Percentiles rank a stretch among this genome's conserved stretches.
phyloP scores from a whole-genome alignment of 2,797 vertebrate species.

The Melopsittacus undulatus region DNA sequence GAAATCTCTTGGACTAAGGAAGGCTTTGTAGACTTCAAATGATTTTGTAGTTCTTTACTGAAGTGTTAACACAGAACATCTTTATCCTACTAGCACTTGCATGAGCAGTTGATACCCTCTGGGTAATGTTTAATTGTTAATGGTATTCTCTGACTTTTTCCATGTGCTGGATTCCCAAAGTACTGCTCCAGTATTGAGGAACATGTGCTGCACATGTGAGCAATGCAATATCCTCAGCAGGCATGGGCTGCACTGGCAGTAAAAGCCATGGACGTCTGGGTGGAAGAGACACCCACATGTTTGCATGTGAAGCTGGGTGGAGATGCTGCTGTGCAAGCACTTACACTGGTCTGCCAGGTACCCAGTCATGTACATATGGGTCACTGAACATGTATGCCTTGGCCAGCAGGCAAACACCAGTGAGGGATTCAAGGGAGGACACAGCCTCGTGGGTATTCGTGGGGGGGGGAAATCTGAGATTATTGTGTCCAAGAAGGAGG shows the following conservation, averaged over 20 bases:
- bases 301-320: not conserved
- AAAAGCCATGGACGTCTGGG: rapidly evolving
- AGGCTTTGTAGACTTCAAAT: conserved; percentile 43
- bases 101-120: not conserved
- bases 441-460: not conserved
- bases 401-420: not conserved
- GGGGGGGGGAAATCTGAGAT: not conserved
- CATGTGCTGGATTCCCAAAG: not conserved
- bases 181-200: not conserved
- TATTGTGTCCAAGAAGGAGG: not conserved
- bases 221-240: not conserved
- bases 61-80: conserved; percentile 35
- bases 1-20: conserved; percentile 27
- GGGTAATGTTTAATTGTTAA: not conserved
- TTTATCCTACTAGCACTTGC: conserved; percentile 9
- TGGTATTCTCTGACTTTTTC: not conserved
- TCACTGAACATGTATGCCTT: not conserved
- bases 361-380: rapidly evolving
- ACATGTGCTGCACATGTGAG: not conserved
- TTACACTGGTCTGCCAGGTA: not conserved
- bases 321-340: not conserved
- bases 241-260: not conserved
- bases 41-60: conserved; percentile 19
- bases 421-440: not conserved
- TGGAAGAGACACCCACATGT: not conserved